Evolutionary conservation across 2,797 vertebrate species (phyloP), one percentile per base, ranked within the genome.

Genomic region (Melanotaenia parkinsoni): DNA sequence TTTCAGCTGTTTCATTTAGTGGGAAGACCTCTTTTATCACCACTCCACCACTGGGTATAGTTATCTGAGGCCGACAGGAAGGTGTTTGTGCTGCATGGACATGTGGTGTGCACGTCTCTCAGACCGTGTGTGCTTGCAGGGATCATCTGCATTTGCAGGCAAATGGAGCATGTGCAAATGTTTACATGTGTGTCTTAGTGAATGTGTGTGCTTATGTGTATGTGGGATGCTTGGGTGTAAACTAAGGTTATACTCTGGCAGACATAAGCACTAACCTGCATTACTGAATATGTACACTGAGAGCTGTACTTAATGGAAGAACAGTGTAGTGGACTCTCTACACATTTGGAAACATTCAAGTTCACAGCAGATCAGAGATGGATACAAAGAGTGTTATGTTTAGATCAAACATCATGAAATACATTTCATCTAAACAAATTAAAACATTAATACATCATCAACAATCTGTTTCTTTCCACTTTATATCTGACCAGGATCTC

Each of bases 261-360:
- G 63, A 76, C 16, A 14, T 81, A 71, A 65, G 56, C 72, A 67
- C 67, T 38, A 66, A 63, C 57, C 83, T 88, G 85, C 86, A 89
- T 86, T 87, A 84, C 82, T 91, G 70, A 90, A 67, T 69, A 81
- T 67, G 63, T 76, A 78, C 79, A 83, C 13, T 62, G 77, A 63
- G 77, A 79, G 82, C 54, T 14, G 5, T 68, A 64, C 40, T 69
- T 88, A 87, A 92, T 90, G 85, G 88, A 90, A 86, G 84, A 91
- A 86, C 72, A 66, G 76, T 84, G 86, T 85, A 83, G 70, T 65
- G 59, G 61, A 83, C 74, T 80, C 76, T 67, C 37, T 5, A 53
- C 43, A 83, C 86, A 79, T 61, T 76, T 71, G 79, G 61, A 71
- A 87, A 79, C 81, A 81, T 78, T 66, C 70, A 80, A 73, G 79